Evolutionary conservation across 1,140 invertebrate genomes (phyloP).

Genomic region (Zaprionus ornatus): DNA sequence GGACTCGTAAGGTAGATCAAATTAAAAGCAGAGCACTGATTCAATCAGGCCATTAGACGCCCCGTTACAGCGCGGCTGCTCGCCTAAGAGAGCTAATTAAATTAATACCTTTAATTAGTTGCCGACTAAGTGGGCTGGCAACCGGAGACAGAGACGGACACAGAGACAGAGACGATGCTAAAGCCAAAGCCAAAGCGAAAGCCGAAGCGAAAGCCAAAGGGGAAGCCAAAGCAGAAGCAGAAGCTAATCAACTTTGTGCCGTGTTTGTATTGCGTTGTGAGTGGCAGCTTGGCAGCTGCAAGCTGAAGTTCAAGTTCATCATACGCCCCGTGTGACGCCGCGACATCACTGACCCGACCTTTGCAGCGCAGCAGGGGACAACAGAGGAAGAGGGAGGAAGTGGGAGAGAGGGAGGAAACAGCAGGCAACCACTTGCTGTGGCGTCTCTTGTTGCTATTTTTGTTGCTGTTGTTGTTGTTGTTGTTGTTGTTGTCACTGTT

Average conservation of each 20-base stretch:
- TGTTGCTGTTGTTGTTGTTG: conserved; percentile 24
- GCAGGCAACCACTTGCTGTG: not conserved
- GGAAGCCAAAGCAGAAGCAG: not conserved
- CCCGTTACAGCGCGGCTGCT: conserved; percentile 4
- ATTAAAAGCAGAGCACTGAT: conserved; percentile 21
- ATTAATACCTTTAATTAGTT: conserved; percentile 39
- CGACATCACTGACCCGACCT: conserved; percentile 11
- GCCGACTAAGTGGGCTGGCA: not conserved
- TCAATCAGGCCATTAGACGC: conserved; percentile 22
- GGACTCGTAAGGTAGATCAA: conserved; percentile 3
- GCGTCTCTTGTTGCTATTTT: conserved; percentile 13
- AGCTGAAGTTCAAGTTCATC: conserved; percentile 39
- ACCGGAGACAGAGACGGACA: not conserved
- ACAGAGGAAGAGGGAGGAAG: not conserved
- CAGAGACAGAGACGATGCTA: too few species aligned
- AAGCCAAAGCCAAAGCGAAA: not conserved
- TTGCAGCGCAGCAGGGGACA: not conserved
- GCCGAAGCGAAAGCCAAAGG: not conserved
- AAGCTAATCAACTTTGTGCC: conserved; percentile 30
- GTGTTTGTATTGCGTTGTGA: conserved; percentile 24
- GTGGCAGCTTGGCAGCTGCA: conserved; percentile 8
- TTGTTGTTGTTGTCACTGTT: conserved; percentile 22
- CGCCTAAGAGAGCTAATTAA: conserved; percentile 15
- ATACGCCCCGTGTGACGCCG: conserved; percentile 35
- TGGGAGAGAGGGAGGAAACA: not conserved